Base-by-base conservation (phyloP, 2,888 invertebrate genomes). In the Flexamia atlantica region DNA sequence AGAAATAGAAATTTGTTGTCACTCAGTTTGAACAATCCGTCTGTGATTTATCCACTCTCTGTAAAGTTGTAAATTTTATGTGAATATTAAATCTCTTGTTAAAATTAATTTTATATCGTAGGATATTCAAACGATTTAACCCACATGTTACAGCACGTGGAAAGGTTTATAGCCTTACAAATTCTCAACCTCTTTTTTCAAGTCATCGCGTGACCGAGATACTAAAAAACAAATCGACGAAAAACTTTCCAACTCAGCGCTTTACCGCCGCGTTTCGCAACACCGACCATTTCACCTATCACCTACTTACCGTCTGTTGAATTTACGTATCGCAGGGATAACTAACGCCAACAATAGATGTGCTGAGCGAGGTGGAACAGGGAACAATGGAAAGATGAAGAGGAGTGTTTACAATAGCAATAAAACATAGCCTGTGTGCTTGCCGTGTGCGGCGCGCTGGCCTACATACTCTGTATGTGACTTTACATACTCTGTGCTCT, bases 311-410 rank as follows among this genome's bases (percentile, higher is more conserved):
- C 5, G 53, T 3, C 53, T 5, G n/a, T 42, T 12, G n/a, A 36
- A 50, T 76, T 50, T 50, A 57, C 57, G 3, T 57, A 20, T 79
- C 4, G 50, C 32, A n/a, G 5, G 40, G 42, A 40, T 28, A 50
- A 50, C 32, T 20, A 46, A 42, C 28, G 50, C 30, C 28, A 57
- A 79, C 79, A 79, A 79, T 79, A 30, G 79, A 32, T 32, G 12
- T n/a, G 79, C 79, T 79, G 57, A 79, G 36, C 10, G 57, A 3
- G 50, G 50, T 79, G 32, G n/a, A 57, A 28, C 14, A 1, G 23
- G 50, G 79, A 76, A 76, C 74, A 76, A 76, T 76, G 46, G 74
- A 23, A 76, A 46, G 74, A 76, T 79, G 79, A 79, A 25, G 50
- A 50, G 46, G 76, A 23, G 57, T 79, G 79, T 57, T 79, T 79